A percentile compares a stretch with the other conserved stretches of the same genome.
These are phyloP conservation scores for Acrobasis repandana DNA, from an alignment of 2,888 invertebrate species.

Conservation along the genomic window DNA sequence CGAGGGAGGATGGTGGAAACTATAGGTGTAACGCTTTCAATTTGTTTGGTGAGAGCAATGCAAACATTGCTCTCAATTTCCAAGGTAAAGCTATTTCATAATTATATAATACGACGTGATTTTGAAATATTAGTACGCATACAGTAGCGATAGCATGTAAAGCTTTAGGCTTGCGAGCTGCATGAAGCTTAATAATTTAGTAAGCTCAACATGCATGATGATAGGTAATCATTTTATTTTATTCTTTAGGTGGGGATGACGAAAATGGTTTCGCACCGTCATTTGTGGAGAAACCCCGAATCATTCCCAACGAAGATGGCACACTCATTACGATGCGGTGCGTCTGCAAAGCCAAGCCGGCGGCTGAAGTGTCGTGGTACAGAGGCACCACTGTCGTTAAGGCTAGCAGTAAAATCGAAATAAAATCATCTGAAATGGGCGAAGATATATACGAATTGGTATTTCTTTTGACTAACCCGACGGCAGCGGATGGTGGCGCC, in stretches of 20 bases:
- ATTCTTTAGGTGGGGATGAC: slow-evolving; percentile 91
- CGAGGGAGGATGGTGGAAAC: slow-evolving; percentile 98
- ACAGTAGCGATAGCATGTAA: slow-evolving; percentile 76
- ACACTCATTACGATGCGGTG: slow-evolving; percentile 99
- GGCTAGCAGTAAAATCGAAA: slow-evolving; percentile 92
- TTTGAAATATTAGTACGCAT: slow-evolving; percentile 64
- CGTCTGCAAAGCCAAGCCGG: slow-evolving; percentile 96
- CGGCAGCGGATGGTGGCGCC: slow-evolving; percentile 81
- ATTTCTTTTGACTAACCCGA: slow-evolving; percentile 81
- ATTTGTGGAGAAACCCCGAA: slow-evolving; percentile 99
- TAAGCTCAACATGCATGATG: neutral
- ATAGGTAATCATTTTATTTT: slow-evolving; percentile 25
- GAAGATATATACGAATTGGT: slow-evolving; percentile 94
- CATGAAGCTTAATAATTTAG: slow-evolving; percentile 50
- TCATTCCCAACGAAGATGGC: slow-evolving; percentile 98
- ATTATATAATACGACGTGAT: neutral
- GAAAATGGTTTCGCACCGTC: slow-evolving; percentile 97
- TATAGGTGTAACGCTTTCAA: slow-evolving; percentile 99
- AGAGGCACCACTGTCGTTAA: slow-evolving; percentile 93
- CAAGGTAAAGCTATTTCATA: slow-evolving; percentile 88
- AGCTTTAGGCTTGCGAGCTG: slow-evolving; percentile 71
- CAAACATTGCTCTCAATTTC: slow-evolving; percentile 99
- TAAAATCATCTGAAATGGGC: slow-evolving; percentile 88
- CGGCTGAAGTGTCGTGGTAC: slow-evolving; percentile 97
- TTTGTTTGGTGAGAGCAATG: slow-evolving; percentile 99